Percentiles rank a stretch among this genome's conserved stretches.
Evolutionary conservation across 2,113 vertebrate species (phyloP).

Genomic region (Anoura caudifer): DNA sequence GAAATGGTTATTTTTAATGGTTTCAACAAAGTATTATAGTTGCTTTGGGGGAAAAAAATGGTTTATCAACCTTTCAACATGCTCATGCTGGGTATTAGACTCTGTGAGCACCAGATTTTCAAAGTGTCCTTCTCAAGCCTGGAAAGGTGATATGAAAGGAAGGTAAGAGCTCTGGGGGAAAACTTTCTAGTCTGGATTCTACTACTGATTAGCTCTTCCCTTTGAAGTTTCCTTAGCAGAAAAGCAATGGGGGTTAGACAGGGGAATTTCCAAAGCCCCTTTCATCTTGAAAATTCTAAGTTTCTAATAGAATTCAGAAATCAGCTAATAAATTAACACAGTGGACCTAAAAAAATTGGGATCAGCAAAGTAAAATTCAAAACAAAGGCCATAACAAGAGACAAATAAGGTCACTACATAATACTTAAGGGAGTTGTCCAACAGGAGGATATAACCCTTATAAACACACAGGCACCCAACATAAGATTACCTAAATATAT

Average conservation of each 20-base stretch:
- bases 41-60: not conserved
- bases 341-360: not conserved
- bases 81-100: not conserved
- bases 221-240: not conserved
- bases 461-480: too few relatives aligned
- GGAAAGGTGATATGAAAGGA: too few relatives aligned
- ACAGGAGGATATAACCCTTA: too few relatives aligned
- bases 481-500: too few relatives aligned
- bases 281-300: not conserved
- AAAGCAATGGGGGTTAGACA: not conserved
- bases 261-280: not conserved
- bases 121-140: not conserved
- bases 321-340: not conserved
- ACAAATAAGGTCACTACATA: too few relatives aligned
- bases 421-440: too few relatives aligned
- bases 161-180: not conserved
- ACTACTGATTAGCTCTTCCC: not conserved
- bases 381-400: too few relatives aligned
- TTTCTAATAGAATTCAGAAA: not conserved
- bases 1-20: not conserved
- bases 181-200: not conserved
- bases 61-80: not conserved
- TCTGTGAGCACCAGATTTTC: not conserved
- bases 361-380: too few relatives aligned
- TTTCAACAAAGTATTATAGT: not conserved